Evolutionary conservation across 2,797 vertebrate genomes (phyloP).

Genomic region (Sebastes reedi): DNA sequence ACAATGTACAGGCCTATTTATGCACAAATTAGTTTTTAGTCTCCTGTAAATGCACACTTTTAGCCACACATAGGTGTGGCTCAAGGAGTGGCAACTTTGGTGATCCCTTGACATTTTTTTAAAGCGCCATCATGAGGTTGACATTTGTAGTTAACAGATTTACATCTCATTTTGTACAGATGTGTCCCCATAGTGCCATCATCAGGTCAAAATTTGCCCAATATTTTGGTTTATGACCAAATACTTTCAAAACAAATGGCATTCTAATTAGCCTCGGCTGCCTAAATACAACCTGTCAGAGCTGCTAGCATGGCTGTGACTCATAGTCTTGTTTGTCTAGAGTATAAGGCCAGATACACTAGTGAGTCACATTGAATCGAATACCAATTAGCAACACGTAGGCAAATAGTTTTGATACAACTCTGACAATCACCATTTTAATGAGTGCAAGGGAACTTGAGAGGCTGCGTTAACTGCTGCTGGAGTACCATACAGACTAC

Average conservation of each 20-base stretch:
- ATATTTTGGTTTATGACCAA: no score
- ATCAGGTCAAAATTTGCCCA: background rate
- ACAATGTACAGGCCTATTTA: background rate
- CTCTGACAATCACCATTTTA: background rate
- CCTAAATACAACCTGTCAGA: no score
- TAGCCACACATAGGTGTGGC: background rate
- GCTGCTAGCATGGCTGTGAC: background rate
- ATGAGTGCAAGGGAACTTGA: background rate
- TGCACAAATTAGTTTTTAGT: background rate
- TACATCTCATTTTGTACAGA: background rate
- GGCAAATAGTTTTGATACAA: background rate
- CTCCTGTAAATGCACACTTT: background rate
- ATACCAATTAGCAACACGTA: background rate
- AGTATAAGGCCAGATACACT: background rate
- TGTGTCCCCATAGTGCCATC: background rate
- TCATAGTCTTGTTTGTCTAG: background rate
- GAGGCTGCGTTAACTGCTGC: background rate
- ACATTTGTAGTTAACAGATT: background rate
- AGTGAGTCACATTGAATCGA: background rate
- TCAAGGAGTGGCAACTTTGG: background rate
- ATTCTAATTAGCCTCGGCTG: no score
- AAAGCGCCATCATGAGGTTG: background rate
- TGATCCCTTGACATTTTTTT: background rate
- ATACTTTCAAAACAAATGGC: no score
- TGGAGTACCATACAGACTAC: background rate